These are phyloP conservation scores for Myiotriccus ornatus DNA, from an alignment of 2,797 vertebrate species.

Conservation along the genomic window DNA sequence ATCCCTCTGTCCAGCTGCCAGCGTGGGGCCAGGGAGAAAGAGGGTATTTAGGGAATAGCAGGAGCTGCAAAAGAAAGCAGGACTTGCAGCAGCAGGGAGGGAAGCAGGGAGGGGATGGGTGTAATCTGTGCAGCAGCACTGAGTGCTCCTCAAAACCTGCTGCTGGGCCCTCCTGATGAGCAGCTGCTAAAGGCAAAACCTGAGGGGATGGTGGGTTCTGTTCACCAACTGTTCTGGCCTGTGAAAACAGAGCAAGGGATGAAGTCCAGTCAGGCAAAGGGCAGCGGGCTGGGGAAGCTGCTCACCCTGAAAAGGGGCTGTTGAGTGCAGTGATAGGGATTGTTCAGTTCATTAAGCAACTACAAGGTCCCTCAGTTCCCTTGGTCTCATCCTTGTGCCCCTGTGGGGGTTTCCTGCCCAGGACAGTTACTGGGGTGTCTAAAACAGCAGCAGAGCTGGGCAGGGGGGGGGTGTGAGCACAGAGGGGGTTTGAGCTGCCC, in stretches of 20 bases:
- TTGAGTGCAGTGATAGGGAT: background rate
- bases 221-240: background rate
- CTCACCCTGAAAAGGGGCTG: background rate
- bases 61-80: background rate
- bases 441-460: background rate
- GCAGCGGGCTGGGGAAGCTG: background rate
- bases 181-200: background rate
- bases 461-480: too few relatives aligned
- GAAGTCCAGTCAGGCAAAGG: background rate
- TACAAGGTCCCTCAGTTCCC: background rate
- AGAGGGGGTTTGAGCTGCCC: background rate
- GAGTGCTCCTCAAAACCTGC: background rate
- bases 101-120: background rate
- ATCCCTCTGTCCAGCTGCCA: background rate
- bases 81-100: background rate
- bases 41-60: background rate
- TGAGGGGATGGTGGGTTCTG: background rate
- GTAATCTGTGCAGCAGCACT: background rate
- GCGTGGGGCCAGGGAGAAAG: background rate
- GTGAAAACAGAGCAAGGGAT: background rate
- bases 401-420: background rate
- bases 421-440: background rate
- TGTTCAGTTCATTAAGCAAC: conserved; percentile 8
- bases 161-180: background rate
- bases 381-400: background rate